Base-by-base conservation (phyloP, 2,797 vertebrate species). In the Echeneis naucrates region DNA sequence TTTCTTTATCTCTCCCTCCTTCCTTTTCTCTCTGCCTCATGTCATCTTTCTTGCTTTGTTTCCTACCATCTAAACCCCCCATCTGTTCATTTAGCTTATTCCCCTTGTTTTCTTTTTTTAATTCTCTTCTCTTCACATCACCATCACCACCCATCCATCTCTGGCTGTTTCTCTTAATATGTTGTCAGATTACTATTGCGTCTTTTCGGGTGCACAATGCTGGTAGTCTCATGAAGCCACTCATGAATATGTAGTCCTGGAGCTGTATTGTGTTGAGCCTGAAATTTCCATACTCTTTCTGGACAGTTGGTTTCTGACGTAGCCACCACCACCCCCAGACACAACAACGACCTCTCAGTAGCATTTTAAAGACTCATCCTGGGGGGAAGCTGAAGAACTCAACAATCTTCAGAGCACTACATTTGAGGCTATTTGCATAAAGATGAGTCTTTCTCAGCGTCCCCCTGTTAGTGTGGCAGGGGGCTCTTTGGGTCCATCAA, bases 1-100 rank as follows among this genome's bases (percentile, higher is more conserved):
- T 70, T 40, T 57, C 27, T 54, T 54, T 53, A 37, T 62, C 33
- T 57, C 27, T 55, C 17, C 16, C 1, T 60, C 16, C 1, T 16
- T 63, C 17, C 50, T 21, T 74, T 65, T 62, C 24, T 69, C 40
- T 35, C 42, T 55, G 42, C 48, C 73, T 59, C 67, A 57, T 24
- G n/a, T 78, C 37, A 70, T 62, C 58, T 61, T 64, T 68, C 42
- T 45, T 52, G 17, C 45, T 45, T 54, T 17, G 44, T 72, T 77
- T 65, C 67, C 33, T 52, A 48, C 14, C 40, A 24, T 52, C 24
- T 32, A 35, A 32, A 5, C 24, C 50, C 54, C 69, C 54, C 57
- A 48, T 68, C 47, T 72, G 51, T 64, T 67, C 59, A 27, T 30
- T 63, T 59, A 27, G 4, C 4, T 40, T 19, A 9, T 8, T 40